Base-by-base conservation (phyloP, 2,888 invertebrate species). In the Spisula subtruncata region DNA sequence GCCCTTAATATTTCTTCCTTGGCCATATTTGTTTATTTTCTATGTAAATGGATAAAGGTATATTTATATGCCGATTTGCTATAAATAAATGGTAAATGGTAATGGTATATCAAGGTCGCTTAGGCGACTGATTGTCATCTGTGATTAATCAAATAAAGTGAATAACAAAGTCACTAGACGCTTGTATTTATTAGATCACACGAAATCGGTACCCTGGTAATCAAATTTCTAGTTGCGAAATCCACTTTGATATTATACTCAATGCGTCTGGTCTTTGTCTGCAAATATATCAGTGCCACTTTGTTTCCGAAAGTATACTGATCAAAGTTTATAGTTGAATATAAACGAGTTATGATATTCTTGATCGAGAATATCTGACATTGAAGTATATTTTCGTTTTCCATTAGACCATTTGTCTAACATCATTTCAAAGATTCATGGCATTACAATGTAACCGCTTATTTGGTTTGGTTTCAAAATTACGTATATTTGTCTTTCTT, bases 141-240 rank as follows among this genome's bases (percentile, higher is more conserved):
- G n/a, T 32, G n/a, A 41, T 66, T 71, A 66, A 83, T 83, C 46
- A 66, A 83, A 83, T 71, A 83, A 83, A 71, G 35, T 35, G 66
- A 25, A n/a, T 25, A n/a, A 71, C 83, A 71, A 71, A 29, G 46
- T 71, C 75, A 12, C 83, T 71, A 83, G 83, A 83, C 66, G 83
- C 66, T n/a, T 83, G 35, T 1, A n/a, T 66, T 48, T 46, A 83
- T 83, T 83, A 83, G 71, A 83, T 83, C 20, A 32, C n/a, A 14
- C 60, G 71, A 41, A 71, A 83, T 83, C 71, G n/a, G 46, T 25
- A 20, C 32, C 18, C 14, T 18, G 16, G 20, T 32, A 83, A 83
- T 60, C 46, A 10, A 48, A 83, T 83, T 25, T 83, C 54, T 83
- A 4, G 32, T 60, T 41, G 18, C 54, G 16, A 20, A 60, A 83